These are phyloP conservation scores for Corythornis cristatus DNA, from an alignment of 2,113 vertebrate genomes.

Conservation along the genomic window DNA sequence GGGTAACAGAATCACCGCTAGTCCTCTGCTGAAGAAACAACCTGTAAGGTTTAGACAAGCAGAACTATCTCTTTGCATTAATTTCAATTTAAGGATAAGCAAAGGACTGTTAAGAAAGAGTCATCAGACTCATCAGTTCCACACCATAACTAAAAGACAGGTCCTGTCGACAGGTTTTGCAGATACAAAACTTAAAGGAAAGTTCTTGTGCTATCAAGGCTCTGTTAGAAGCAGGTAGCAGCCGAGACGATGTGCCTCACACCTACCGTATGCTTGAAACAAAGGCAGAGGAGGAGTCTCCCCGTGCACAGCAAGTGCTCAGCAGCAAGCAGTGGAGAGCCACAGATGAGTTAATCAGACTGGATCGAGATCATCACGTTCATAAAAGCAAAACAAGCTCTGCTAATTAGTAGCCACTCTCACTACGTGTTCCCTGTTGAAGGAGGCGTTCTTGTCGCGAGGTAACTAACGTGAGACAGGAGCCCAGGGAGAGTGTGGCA, in stretches of 20 bases:
- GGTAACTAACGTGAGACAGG: background rate
- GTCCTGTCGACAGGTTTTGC: background rate
- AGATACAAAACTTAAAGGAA: background rate
- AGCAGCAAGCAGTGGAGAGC: background rate
- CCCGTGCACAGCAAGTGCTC: background rate
- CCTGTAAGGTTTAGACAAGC: background rate
- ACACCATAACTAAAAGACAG: rapidly evolving
- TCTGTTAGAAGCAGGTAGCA: background rate
- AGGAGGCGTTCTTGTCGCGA: background rate
- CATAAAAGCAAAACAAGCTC: background rate
- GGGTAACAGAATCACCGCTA: conserved; percentile 6
- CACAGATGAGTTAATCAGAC: background rate
- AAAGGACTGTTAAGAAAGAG: background rate
- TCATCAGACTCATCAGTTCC: background rate
- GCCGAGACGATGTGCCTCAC: background rate
- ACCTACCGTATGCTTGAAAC: background rate
- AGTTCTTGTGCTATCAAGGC: background rate
- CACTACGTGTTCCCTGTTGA: background rate
- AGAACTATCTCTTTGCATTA: background rate
- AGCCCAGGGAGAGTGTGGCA: background rate
- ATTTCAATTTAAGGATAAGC: background rate
- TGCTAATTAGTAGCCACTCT: background rate
- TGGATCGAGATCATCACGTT: background rate
- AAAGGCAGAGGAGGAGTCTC: background rate
- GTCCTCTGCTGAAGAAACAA: background rate